Evolutionary conservation across 2,113 vertebrate genomes (phyloP), one percentile per base, ranked within the genome.

Genomic region (Oxyruncus cristatus): DNA sequence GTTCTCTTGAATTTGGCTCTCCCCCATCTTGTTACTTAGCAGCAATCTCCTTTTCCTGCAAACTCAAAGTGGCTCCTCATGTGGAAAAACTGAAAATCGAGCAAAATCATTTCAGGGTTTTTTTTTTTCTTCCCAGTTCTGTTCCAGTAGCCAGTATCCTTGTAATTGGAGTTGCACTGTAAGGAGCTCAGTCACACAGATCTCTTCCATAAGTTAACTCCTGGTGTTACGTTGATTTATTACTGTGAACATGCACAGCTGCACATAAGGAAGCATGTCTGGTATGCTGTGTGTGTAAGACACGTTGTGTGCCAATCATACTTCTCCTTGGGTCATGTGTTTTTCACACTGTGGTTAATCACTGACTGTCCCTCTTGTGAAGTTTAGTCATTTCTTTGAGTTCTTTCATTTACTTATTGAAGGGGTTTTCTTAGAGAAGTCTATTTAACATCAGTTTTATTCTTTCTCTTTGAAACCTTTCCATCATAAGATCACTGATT

Each of bases 31-130:
- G 27, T 87, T 78, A 5, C 55, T 89, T 78, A 85, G 85, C 89
- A 96, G 73, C 86, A 93, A 79, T 61, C 52, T 92, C 6, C 66
- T 87, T 92, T 94, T 53, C 65, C 32, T 33, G 72, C 86, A 87
- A 56, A 78, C 76, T 97, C 68, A 88, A 91, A 91, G 92, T 70
- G 91, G 41, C 37, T 95, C 65, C 52, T 89, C 92, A 61, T 73
- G 88, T 95, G 92, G 92, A 94, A 94, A 95, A 94, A 86, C n/a
- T 50, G 83, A 96, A 93, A 95, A 92, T 78, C 3, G 5, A 96
- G 83, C 76, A 94, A 87, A 96, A 94, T 65, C 2, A 41, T 83
- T 93, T 82, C 35, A 65, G 24, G 1, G 14, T 59, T 32, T 26
- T 44, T 42, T 23, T 73, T 26, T 32, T 5, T 73, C 50, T 8